Conservation (phyloP, 2,113 vertebrate genomes). For the Neolamprologus toae region DNA sequence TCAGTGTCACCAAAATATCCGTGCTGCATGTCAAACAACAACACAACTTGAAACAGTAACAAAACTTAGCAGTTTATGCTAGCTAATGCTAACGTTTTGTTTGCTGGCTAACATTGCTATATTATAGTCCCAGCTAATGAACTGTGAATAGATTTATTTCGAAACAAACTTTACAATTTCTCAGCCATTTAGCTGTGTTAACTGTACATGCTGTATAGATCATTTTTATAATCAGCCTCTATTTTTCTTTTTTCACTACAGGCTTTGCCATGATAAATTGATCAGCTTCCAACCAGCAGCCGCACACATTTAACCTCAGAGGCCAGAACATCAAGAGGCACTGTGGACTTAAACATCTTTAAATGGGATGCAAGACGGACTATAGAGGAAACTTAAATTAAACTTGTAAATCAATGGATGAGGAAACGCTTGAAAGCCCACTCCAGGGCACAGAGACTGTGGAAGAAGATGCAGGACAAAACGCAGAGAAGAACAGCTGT, state of each 20-base stretch:
- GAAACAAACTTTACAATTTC: background rate
- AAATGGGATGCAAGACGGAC: background rate
- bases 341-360: background rate
- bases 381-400: background rate
- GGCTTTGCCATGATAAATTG: background rate
- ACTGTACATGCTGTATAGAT: background rate
- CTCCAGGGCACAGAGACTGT: background rate
- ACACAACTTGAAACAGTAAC: background rate
- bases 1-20: background rate
- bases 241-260: background rate
- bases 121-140: background rate
- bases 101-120: background rate
- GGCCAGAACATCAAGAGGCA: background rate
- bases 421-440: background rate
- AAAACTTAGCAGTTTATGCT: background rate
- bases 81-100: background rate
- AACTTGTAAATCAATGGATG: constrained; percentile 31
- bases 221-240: background rate
- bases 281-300: background rate
- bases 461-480: background rate
- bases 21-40: background rate
- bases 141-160: background rate
- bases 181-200: background rate
- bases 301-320: background rate
- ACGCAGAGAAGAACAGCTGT: background rate